phyloP scores from a whole-genome alignment of 2,797 vertebrate species.

The Lycodopsis pacificus region DNA sequence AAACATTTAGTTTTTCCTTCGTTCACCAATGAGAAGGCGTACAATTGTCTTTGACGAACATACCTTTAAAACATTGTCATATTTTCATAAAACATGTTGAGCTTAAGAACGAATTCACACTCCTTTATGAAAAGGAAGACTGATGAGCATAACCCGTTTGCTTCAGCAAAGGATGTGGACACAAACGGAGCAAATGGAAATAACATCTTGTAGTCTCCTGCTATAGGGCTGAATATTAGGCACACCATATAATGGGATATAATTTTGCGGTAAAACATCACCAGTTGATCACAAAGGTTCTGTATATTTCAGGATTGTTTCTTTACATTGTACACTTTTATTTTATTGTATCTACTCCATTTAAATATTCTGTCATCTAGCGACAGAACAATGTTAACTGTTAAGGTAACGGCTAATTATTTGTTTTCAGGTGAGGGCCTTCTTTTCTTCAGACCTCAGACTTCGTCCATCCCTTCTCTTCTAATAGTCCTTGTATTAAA shows the following conservation, averaged over 20 bases:
- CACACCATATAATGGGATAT: background rate
- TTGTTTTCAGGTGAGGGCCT: fast-evolving
- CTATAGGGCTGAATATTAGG: background rate
- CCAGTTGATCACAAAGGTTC: background rate
- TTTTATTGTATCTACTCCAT: background rate
- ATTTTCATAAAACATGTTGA: background rate
- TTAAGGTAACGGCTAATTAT: slow-evolving; percentile 1
- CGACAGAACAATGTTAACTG: background rate
- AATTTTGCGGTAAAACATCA: background rate
- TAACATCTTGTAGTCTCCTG: background rate
- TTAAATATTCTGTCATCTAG: background rate
- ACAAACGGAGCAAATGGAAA: slow-evolving; percentile 1
- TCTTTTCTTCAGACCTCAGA: background rate
- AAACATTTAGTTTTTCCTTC: background rate
- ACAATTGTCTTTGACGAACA: background rate
- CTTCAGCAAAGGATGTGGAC: background rate
- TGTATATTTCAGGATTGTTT: background rate
- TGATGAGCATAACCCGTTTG: background rate
- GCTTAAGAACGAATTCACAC: background rate
- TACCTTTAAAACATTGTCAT: background rate
- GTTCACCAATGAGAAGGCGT: background rate
- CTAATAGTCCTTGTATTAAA: background rate
- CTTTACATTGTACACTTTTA: background rate
- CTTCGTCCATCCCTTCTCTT: background rate
- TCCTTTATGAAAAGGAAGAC: background rate